Evolutionary conservation across 1,140 invertebrate genomes (phyloP).

Genomic region (Eumaeus atala): DNA sequence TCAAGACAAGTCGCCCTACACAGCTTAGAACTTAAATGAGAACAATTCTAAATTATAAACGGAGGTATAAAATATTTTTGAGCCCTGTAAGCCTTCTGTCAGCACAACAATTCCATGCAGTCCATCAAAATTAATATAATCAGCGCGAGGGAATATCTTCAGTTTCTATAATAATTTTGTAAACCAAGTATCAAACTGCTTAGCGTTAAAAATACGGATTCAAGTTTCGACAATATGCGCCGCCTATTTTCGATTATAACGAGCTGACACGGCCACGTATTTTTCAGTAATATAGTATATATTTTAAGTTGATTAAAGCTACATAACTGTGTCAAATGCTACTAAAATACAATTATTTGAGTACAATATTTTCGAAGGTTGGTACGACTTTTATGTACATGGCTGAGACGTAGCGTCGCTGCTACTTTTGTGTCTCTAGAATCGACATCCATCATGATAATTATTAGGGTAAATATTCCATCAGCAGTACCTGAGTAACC

Average conservation of each 20-base stretch:
- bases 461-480: no score
- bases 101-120: slow-evolving; percentile 62
- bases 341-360: no score
- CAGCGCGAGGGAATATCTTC: slow-evolving; percentile 54
- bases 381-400: no score
- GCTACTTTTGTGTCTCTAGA: no score
- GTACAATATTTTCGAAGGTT: no score
- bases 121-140: slow-evolving; percentile 73
- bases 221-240: background rate
- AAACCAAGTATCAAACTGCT: slow-evolving; percentile 51
- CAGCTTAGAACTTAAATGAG: slow-evolving; percentile 60
- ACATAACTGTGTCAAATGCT: no score
- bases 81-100: slow-evolving; percentile 49
- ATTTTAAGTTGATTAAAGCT: no score
- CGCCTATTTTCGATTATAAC: background rate
- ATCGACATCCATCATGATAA: no score
- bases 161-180: slow-evolving; percentile 68
- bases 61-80: slow-evolving; percentile 58
- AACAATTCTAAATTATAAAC: slow-evolving; percentile 54
- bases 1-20: slow-evolving; percentile 41
- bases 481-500: no score
- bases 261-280: no score
- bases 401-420: no score
- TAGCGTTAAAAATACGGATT: background rate
- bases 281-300: no score